Conservation (phyloP, 1,140 invertebrate genomes). For the Anagrus nilaparvatae region DNA sequence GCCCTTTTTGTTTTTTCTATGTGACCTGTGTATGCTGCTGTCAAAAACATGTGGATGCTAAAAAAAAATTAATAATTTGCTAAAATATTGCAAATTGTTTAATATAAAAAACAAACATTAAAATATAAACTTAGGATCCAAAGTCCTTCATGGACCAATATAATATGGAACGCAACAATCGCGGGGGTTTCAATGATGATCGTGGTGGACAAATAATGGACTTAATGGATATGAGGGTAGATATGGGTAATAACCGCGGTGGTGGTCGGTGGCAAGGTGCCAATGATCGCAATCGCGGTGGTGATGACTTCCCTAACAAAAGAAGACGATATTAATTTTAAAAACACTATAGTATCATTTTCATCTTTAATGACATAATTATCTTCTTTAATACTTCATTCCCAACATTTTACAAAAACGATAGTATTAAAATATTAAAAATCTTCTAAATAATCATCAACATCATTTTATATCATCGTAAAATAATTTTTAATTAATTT, state of each 20-base stretch:
- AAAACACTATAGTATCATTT: too few species aligned
- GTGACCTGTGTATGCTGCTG: constrained; percentile 43
- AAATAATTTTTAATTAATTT: too few species aligned
- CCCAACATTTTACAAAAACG: too few species aligned
- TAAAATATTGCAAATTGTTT: constrained; percentile 5
- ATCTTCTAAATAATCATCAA: too few species aligned
- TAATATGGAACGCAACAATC: constrained; percentile 37
- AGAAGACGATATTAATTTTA: constrained; percentile 38
- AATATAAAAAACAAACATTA: constrained; percentile 3
- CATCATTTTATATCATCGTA: too few species aligned
- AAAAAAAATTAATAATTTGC: constrained; percentile 2
- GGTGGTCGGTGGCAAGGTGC: constrained; percentile 20
- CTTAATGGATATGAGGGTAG: constrained; percentile 43
- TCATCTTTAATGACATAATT: too few species aligned
- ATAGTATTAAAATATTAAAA: too few species aligned
- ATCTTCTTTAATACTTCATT: too few species aligned
- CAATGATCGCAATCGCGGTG: constrained; percentile 17
- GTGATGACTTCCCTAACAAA: constrained; percentile 42
- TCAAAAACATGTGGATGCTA: constrained; percentile 41
- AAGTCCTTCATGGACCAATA: constrained; percentile 43
- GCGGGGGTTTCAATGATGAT: constrained; percentile 40
- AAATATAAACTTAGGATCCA: constrained; percentile 29
- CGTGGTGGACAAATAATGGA: constrained; percentile 42
- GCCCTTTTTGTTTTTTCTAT: constrained; percentile 45
- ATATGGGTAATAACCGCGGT: constrained; percentile 35